Conservation (phyloP, 1,140 invertebrate genomes). For the Lepidurus arcticus region DNA sequence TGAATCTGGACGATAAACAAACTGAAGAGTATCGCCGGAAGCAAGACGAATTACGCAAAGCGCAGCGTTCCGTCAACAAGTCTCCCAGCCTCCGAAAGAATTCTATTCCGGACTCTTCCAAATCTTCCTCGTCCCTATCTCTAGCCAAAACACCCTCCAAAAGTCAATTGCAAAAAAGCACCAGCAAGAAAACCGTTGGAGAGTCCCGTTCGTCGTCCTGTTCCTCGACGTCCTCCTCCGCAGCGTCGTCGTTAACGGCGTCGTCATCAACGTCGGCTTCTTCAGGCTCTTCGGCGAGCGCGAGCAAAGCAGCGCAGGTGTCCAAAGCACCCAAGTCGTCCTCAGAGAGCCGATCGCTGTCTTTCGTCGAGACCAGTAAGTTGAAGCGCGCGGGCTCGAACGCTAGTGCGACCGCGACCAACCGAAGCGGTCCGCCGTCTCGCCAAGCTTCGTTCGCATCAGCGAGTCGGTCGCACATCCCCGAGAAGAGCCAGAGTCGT, state of each 20-base stretch:
- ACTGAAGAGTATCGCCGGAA: slow-evolving; percentile 31
- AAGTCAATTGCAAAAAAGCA: background rate
- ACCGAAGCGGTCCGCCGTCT: background rate
- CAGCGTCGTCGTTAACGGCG: slow-evolving; percentile 34
- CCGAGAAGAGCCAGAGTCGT: background rate
- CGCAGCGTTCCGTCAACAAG: slow-evolving; percentile 21
- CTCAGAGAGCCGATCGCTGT: background rate
- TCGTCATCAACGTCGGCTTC: slow-evolving; percentile 49
- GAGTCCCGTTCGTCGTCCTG: slow-evolving; percentile 24
- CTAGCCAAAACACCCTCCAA: slow-evolving; percentile 36
- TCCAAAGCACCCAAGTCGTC: background rate
- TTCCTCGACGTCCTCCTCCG: slow-evolving; percentile 27
- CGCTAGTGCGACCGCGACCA: background rate
- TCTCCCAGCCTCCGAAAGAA: background rate
- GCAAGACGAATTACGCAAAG: slow-evolving; percentile 33
- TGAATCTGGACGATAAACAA: slow-evolving; percentile 43
- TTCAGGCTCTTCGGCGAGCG: slow-evolving; percentile 51
- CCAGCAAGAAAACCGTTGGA: background rate
- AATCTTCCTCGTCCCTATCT: slow-evolving; percentile 42
- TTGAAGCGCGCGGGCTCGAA: background rate
- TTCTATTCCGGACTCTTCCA: slow-evolving; percentile 38
- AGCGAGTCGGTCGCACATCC: background rate
- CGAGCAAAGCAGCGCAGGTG: background rate
- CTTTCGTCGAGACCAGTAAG: slow-evolving; percentile 7
- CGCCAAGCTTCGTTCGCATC: background rate